phyloP scores from a whole-genome alignment of 1,140 invertebrate genomes.

The Platorchestia sp. region DNA sequence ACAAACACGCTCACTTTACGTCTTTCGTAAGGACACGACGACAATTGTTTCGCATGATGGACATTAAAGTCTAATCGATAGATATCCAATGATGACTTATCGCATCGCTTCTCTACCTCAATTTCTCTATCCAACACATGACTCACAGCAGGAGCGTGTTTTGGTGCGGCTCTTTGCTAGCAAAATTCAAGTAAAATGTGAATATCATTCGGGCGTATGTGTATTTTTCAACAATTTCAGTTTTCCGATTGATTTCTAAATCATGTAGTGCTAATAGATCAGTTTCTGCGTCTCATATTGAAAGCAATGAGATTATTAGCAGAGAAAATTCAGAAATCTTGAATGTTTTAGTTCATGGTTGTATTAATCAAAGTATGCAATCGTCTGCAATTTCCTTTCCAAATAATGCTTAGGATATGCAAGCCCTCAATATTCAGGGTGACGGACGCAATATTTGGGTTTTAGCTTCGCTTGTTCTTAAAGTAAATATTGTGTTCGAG shows the following conservation, averaged over 20 bases:
- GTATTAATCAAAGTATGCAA: no score
- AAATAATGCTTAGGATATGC: no score
- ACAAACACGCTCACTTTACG: slow-evolving; percentile 34
- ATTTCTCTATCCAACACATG: neutral
- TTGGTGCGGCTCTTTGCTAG: neutral
- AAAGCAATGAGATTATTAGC: no score
- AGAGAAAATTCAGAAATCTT: no score
- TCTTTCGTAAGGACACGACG: neutral
- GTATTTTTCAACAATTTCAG: neutral
- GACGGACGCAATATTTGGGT: no score
- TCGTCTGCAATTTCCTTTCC: no score
- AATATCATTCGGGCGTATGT: neutral
- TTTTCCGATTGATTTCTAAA: neutral
- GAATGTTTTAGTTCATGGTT: no score
- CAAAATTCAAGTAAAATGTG: neutral
- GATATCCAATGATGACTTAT: neutral
- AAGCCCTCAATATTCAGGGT: no score
- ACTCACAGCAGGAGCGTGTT: neutral
- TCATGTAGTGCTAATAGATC: no score
- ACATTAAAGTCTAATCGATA: slow-evolving; percentile 32
- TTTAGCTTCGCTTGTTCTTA: no score
- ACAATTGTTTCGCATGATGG: slow-evolving; percentile 6
- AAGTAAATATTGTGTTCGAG: no score
- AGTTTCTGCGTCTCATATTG: no score
- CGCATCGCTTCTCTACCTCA: neutral